Conservation (phyloP, 2,888 invertebrate genomes). For the Habrosyne pyritoides region DNA sequence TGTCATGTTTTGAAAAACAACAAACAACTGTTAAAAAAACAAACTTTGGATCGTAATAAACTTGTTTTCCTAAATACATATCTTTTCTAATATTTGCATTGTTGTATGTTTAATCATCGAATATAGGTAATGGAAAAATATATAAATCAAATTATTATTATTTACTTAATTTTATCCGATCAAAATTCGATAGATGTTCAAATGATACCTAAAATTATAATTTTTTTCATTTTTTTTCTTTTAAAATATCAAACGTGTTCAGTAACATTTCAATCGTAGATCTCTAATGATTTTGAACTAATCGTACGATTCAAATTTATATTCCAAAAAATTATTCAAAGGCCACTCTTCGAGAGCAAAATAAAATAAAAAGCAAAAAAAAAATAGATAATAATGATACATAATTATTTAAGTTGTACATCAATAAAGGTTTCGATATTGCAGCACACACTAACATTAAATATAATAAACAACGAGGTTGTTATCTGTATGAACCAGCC, state of each 20-base stretch:
- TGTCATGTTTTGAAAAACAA: neutral
- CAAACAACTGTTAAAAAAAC: neutral
- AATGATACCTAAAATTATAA: conserved; percentile 45
- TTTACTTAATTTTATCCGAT: conserved; percentile 39
- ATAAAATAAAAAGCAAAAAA: conserved; percentile 51
- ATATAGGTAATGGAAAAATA: neutral
- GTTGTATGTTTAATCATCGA: conserved; percentile 45
- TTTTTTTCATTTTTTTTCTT: conserved; percentile 41
- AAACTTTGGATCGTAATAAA: neutral
- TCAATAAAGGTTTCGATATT: conserved; percentile 68
- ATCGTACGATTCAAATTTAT: conserved; percentile 35
- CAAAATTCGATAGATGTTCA: conserved; percentile 47
- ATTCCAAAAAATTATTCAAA: conserved; percentile 23
- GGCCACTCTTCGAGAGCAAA: conserved; percentile 51
- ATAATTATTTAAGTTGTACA: conserved; percentile 58
- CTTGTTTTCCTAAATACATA: neutral
- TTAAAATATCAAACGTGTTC: conserved; percentile 19
- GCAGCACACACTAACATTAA: conserved; percentile 71
- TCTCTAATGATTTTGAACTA: conserved; percentile 43
- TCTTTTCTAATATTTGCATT: conserved; percentile 54
- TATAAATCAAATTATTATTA: conserved; percentile 11
- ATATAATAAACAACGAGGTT: conserved; percentile 47
- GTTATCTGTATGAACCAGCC: conserved; percentile 47
- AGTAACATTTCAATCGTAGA: conserved; percentile 49
- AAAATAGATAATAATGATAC: conserved; percentile 60